Base-by-base conservation (phyloP, 1,140 invertebrate species). In the Drosophila leontia region DNA sequence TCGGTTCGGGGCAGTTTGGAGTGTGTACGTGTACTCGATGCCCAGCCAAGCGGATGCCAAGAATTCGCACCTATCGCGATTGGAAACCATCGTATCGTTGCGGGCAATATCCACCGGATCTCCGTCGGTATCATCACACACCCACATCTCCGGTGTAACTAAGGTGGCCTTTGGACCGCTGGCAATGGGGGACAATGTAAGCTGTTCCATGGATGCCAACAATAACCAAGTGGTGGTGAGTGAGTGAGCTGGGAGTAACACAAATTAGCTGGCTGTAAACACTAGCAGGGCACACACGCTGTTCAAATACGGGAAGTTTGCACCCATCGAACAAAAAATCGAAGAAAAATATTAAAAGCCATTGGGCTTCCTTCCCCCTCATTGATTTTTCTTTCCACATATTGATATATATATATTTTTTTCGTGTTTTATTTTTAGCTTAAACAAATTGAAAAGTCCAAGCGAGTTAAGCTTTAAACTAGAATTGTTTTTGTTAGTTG, bases 271-370 rank as follows among this genome's bases (percentile, higher is more conserved):
- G 32, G 53, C 51, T 41, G 70, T 37, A 72, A 78, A 57, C 76
- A 78, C 63, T 77, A 77, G 53, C 74, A 65, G 75, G 42, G 62
- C 55, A 65, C 51, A 75, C 70, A 87, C 82, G 80, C 41, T 79
- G 44, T 44, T 55, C 70, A 86, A 76, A 86, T 82, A 86, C 57
- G 71, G 83, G 80, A 87, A 88, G 84, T 88, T 88, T 68, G 39
- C 71, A 45, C 39, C 55, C 57, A 53, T 59, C 29, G 26, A 47
- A 32, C n/a, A 29, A 32, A 58, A 47, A 53, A 45, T 56, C 19
- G 23, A 42, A 42, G 15, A 29, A 29, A 50, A 50, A 55, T 70
- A 37, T 34, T 35, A 60, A 17, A 56, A 45, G 42, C 29, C 29
- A 55, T 29, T 23, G 5, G 34, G 15, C 32, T 37, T 35, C 7